A percentile compares a stretch with the other conserved stretches of the same genome.
These are phyloP conservation scores for Prosapia bicincta DNA, from an alignment of 2,888 invertebrate genomes.

Conservation along the genomic window DNA sequence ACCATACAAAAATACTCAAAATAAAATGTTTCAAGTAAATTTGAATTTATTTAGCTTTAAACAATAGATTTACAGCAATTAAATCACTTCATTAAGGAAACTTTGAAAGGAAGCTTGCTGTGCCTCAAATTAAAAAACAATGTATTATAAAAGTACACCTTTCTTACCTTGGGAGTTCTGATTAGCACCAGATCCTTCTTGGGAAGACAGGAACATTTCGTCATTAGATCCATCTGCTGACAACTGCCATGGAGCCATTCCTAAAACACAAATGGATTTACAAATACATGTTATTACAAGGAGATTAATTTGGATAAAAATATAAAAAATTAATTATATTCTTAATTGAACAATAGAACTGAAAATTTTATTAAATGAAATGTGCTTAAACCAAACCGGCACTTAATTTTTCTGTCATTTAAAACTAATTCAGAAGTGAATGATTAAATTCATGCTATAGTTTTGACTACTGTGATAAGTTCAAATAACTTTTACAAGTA, in stretches of 20 bases:
- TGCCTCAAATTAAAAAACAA: neutral
- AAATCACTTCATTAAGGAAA: neutral
- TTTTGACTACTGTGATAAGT: too few species aligned
- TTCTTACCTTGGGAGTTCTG: neutral
- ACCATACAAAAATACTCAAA: too few species aligned
- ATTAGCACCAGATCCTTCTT: neutral
- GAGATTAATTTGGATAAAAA: too few species aligned
- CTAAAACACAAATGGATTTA: too few species aligned
- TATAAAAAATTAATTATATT: neutral
- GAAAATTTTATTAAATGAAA: neutral
- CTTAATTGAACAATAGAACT: neutral
- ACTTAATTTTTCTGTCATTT: too few species aligned
- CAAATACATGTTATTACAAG: too few species aligned
- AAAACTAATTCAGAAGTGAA: too few species aligned
- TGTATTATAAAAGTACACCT: neutral
- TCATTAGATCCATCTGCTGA: constrained; percentile 58
- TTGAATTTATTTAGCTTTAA: too few species aligned
- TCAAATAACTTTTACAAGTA: too few species aligned
- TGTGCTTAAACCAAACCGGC: too few species aligned
- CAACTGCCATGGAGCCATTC: constrained; percentile 81
- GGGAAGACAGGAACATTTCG: constrained; percentile 47
- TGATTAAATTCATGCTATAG: too few species aligned
- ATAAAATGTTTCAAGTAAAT: too few species aligned
- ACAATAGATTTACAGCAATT: neutral
- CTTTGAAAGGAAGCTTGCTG: neutral